Evolutionary conservation across 64 coral and sea anemone species (phyloP), one percentile per base, ranked within the genome.

Genomic region (Porites lutea): DNA sequence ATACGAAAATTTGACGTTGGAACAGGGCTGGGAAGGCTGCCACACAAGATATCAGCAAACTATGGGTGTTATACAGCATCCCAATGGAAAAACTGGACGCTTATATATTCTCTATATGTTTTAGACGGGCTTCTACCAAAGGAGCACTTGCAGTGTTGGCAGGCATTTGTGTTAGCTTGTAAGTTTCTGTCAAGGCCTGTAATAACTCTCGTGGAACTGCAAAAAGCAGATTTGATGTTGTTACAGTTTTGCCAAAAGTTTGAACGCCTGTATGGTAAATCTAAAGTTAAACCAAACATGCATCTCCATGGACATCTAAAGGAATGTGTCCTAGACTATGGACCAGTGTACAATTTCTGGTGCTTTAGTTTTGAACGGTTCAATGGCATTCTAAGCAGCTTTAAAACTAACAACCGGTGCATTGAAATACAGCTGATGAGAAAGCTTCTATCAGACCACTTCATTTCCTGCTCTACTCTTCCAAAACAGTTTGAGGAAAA

Each of bases 1-100:
- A 93, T 93, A 19, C 53, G 79, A 19, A 19, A 67, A 10, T 77
- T 93, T 37, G 45, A 87, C 21, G 83, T 87, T 53, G 55, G 58
- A 13, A 65, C 71, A 47, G 72, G 78, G 54, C 48, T 87, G 3
- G 73, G 82, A 43, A 46, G 91, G 22, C 75, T 87, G 16, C 83
- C 91, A 48, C 62, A 78, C 6, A 75, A 92, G 13, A 93, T 93
- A 15, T 78, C 58, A 27, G 57, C 82, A 8, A 79, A 93, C 43
- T 93, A 87, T 59, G 82, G 82, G 19, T 87, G 74, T n/a, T 93
- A 93, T 46, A 93, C 91, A 91, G n/a, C n/a, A n/a, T n/a, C n/a
- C n/a, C n/a, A n/a, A n/a, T n/a, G n/a, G n/a, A n/a, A n/a, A n/a
- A n/a, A 91, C 67, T 91, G 78, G 89, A 91, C 89, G 8, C 52